These are phyloP conservation scores for Tragopan temminckii DNA, from an alignment of 2,797 vertebrate species.

Conservation along the genomic window DNA sequence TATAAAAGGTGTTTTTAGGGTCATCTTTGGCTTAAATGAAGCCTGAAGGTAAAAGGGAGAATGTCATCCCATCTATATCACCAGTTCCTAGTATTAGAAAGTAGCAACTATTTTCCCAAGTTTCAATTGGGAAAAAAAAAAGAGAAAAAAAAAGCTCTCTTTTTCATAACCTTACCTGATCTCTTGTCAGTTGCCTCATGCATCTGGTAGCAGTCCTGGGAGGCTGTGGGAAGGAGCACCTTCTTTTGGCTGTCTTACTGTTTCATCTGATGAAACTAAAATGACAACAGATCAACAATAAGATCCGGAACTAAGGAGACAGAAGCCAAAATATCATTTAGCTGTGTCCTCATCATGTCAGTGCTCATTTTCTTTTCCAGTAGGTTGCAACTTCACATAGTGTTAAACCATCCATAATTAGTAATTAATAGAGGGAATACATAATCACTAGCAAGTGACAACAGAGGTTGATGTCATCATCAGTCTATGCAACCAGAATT, in stretches of 20 bases:
- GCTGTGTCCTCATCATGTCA: not conserved
- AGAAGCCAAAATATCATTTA: slow-evolving; percentile 45
- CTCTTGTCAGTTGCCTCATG: not conserved
- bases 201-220: not conserved
- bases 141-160: too few relatives aligned
- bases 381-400: not conserved
- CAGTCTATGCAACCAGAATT: not conserved
- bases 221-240: not conserved
- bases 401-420: slow-evolving; percentile 33
- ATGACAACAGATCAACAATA: not conserved
- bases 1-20: not conserved
- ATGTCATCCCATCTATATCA: too few relatives aligned
- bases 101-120: not conserved
- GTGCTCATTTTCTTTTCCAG: slow-evolving; percentile 29
- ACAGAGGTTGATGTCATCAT: not conserved
- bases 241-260: not conserved
- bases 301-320: not conserved
- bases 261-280: slow-evolving; percentile 10
- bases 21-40: not conserved
- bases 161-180: not conserved
- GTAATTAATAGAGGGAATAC: slow-evolving; percentile 28
- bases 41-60: not conserved
- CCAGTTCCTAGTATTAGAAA: not conserved
- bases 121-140: not conserved
- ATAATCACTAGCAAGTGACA: slow-evolving; percentile 17